Base-by-base conservation (phyloP, 2,797 vertebrate species). In the Diglossa cyanea region DNA sequence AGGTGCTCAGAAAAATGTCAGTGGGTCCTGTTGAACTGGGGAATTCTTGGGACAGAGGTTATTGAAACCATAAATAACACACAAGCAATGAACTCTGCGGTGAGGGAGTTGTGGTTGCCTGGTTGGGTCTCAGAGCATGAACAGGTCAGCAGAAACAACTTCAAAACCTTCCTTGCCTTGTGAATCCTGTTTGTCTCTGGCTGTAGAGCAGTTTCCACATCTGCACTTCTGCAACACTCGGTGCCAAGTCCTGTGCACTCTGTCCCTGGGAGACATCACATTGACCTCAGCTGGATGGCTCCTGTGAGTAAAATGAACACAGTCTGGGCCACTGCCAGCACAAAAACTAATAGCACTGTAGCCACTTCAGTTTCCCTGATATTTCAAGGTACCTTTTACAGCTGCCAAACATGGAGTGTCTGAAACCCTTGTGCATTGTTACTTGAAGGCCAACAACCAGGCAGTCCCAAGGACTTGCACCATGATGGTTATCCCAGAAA, bases 121-220 rank as follows among this genome's bases (percentile, higher is more conserved):
- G 48, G 11, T 79, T 72, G 85, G 58, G 30, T 90, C 84, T 91
- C 65, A 33, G 48, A 61, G 53, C 23, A 4, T 4, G 15, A 74
- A 35, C 77, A 88, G 48, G 77, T 93, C 76, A 92, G 50, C 37
- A 61, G 81, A 71, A 86, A 94, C 75, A 44, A 75, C 60, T 89
- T 93, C 42, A 42, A 68, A 87, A 63, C 75, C 54, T 86, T 83
- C 62, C 71, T 85, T 87, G 72, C 90, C 54, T 47, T 42, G 73
- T 6, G 37, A 57, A 79, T 86, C 66, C 79, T 2, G 2, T 77
- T 85, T 75, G 39, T 78, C 62, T 79, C 79, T 95, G 94, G 87
- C 92, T 77, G 31, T 48, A 18, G 72, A 60, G 61, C 11, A 33
- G 42, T 88, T 96, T 97, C 84, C 81, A 97, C 97, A 97, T 97